Evolutionary conservation across 2,113 vertebrate genomes (phyloP), one percentile per base, ranked within the genome.

Genomic region (Pelecanoides urinatrix): DNA sequence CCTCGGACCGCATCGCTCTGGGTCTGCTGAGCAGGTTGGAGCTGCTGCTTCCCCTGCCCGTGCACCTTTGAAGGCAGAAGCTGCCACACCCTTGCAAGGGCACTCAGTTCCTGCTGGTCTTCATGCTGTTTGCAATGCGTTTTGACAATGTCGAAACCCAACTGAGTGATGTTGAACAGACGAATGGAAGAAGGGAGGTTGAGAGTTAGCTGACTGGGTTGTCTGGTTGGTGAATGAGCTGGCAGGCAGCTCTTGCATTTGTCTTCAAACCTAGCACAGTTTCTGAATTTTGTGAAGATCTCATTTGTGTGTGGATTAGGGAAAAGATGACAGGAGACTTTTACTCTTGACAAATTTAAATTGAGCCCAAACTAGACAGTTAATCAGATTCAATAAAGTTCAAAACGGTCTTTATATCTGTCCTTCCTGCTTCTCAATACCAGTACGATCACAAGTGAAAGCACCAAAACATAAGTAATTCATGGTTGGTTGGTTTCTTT

Each of bases 341-440:
- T 65, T 77, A 79, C 22, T 91, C 61, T 55, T 91, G 87, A 80
- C 36, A 94, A 88, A 86, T 79, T 74, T 86, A 86, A 93, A 83
- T 50, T 79, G 49, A 92, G 26, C 17, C 50, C 44, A 87, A 93
- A 80, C 25, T n/a, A 94, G 81, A 79, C 42, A 66, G 82, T 76
- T 92, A 82, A 94, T 95, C 63, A 93, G 50, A 83, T 70, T 86
- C 82, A 74, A 19, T 90, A 36, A 59, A 29, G 30, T 80, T 86
- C 56, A 74, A 59, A 95, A 34, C 38, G 44, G 49, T 49, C n/a
- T 91, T 93, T 73, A 2, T 77, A 55, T 32, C 63, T 79, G 22
- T 50, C 59, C 63, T 77, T 70, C 14, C n/a, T 73, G 26, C 38
- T 80, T 86, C 62, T 83, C 75, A 50, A 30, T 78, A 72, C 25